Percentiles rank a stretch among this genome's conserved stretches.
Conservation (phyloP, 1,140 invertebrate genomes). For the Lethocerus indicus region DNA sequence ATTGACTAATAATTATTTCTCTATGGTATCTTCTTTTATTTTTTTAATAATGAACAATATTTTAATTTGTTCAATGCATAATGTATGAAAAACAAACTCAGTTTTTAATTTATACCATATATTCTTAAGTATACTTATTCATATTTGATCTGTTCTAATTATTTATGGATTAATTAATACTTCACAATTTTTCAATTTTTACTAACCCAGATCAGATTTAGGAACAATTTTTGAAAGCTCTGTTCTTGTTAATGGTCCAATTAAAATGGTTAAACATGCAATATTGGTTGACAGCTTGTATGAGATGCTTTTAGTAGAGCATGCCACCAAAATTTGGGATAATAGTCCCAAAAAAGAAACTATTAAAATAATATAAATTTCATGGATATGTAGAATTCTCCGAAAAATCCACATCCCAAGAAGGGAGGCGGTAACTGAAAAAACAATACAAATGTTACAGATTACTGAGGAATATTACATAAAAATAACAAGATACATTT, state of each 20-base stretch:
- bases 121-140: too few species aligned
- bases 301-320: conserved; percentile 35
- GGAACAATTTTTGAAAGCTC: background rate
- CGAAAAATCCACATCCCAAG: background rate
- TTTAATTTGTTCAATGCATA: too few species aligned
- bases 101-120: too few species aligned
- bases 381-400: background rate
- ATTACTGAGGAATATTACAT: conserved; percentile 1
- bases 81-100: too few species aligned
- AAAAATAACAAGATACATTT: background rate
- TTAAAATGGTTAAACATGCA: background rate
- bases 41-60: too few species aligned
- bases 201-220: background rate
- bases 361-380: conserved; percentile 3
- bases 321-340: conserved; percentile 58
- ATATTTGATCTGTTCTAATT: too few species aligned
- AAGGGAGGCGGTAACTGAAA: background rate
- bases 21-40: too few species aligned
- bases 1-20: too few species aligned
- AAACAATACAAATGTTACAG: too few species aligned
- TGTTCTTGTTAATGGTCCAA: background rate
- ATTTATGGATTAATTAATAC: background rate
- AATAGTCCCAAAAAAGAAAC: conserved; percentile 50
- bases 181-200: background rate
- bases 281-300: background rate